These are phyloP conservation scores for Orcinus orca DNA, from an alignment of 2,113 vertebrate species.

Conservation along the genomic window DNA sequence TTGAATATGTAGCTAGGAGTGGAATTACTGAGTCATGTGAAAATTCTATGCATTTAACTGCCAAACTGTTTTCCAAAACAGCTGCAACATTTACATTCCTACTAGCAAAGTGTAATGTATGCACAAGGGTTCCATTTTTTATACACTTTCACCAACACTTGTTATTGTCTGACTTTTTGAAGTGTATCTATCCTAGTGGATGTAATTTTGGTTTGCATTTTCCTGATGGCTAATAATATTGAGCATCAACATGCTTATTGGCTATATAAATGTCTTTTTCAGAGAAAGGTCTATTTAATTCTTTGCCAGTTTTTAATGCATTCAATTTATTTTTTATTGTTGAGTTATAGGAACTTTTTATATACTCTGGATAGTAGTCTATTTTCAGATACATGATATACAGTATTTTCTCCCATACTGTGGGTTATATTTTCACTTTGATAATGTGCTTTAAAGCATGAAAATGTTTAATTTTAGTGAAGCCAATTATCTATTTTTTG, in stretches of 20 bases:
- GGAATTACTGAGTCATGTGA: background rate
- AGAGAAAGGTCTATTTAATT: background rate
- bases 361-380: background rate
- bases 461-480: background rate
- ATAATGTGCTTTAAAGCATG: background rate
- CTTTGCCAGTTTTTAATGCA: background rate
- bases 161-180: background rate
- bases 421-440: background rate
- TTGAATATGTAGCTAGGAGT: background rate
- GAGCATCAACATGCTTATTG: background rate
- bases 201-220: background rate
- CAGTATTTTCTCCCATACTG: background rate
- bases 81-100: background rate
- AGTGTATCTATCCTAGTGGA: background rate
- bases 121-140: background rate
- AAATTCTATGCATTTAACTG: background rate
- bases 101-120: background rate
- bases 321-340: background rate
- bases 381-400: background rate
- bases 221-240: background rate
- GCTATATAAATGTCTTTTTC: background rate
- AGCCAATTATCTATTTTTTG: background rate
- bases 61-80: background rate
- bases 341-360: background rate
- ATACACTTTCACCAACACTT: background rate